Percentiles rank a stretch among this genome's conserved stretches.
phyloP scores from a whole-genome alignment of 1,140 invertebrate species.

The Argopecten irradians region DNA sequence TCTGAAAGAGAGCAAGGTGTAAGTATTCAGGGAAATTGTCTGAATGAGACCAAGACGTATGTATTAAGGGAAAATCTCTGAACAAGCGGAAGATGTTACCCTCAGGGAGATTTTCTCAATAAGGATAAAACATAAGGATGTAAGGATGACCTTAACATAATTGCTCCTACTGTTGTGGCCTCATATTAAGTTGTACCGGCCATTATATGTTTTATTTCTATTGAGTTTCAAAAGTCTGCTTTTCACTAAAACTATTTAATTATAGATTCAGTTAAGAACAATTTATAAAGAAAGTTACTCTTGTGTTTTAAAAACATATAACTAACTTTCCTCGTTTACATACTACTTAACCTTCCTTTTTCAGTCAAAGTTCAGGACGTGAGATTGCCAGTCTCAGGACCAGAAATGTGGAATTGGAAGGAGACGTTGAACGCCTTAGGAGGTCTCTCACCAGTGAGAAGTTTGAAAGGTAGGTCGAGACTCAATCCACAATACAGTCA shows the following conservation, averaged over 20 bases:
- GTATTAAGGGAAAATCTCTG: slow-evolving; percentile 54
- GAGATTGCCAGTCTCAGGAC: slow-evolving; percentile 74
- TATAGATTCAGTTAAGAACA: too few species aligned
- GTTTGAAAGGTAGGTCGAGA: slow-evolving; percentile 73
- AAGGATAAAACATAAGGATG: too few species aligned
- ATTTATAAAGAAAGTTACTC: too few species aligned
- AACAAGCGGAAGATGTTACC: slow-evolving; percentile 77
- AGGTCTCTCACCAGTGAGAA: slow-evolving; percentile 76
- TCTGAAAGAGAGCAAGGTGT: slow-evolving; percentile 77
- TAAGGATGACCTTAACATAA: too few species aligned
- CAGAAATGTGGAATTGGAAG: slow-evolving; percentile 75
- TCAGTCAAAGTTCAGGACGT: slow-evolving; percentile 74
- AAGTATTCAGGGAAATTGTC: slow-evolving; percentile 51
- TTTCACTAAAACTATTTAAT: too few species aligned
- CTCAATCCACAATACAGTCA: not conserved
- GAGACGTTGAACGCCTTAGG: slow-evolving; percentile 74
- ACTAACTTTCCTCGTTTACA: not conserved
- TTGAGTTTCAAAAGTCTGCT: too few species aligned
- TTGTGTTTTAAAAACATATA: too few species aligned
- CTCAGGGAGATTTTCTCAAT: too few species aligned
- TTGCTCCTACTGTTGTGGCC: too few species aligned
- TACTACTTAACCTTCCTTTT: slow-evolving; percentile 28
- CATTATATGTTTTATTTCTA: too few species aligned
- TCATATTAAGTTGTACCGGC: too few species aligned
- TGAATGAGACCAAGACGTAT: slow-evolving; percentile 77